Percentiles rank a stretch among this genome's conserved stretches.
Evolutionary conservation across 2,888 invertebrate species (phyloP).

Genomic region (Melinaea marsaeus): DNA sequence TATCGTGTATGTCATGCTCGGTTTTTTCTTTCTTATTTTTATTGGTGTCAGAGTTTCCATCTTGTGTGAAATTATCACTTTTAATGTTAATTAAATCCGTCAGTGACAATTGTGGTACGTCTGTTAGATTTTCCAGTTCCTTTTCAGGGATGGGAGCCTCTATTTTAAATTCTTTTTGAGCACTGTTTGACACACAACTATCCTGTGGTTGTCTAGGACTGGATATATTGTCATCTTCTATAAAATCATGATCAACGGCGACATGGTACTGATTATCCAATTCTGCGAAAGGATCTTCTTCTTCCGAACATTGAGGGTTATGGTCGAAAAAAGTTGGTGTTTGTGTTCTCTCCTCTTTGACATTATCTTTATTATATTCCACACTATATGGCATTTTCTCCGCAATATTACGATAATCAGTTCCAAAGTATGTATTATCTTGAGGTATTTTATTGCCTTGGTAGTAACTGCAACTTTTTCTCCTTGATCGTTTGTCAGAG

Average conservation of each 20-base stretch:
- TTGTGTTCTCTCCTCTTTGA: slow-evolving; percentile 8
- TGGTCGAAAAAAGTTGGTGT: slow-evolving; percentile 55
- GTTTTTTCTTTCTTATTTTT: slow-evolving; percentile 29
- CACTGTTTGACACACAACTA: slow-evolving; percentile 14
- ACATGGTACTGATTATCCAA: slow-evolving; percentile 71
- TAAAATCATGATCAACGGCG: slow-evolving; percentile 66
- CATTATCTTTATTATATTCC: slow-evolving; percentile 32
- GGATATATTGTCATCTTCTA: slow-evolving; percentile 50
- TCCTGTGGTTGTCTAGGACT: slow-evolving; percentile 30
- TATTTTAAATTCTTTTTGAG: slow-evolving; percentile 41
- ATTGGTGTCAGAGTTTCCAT: background rate
- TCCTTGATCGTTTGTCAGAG: slow-evolving; percentile 47
- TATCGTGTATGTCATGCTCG: slow-evolving; percentile 35
- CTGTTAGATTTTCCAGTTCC: background rate
- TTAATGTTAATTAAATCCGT: slow-evolving; percentile 3
- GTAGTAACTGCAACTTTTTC: slow-evolving; percentile 36
- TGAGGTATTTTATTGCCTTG: slow-evolving; percentile 33
- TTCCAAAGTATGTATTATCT: slow-evolving; percentile 19
- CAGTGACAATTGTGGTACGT: background rate
- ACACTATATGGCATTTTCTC: slow-evolving; percentile 14
- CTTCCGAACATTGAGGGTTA: slow-evolving; percentile 53
- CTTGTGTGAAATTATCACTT: background rate
- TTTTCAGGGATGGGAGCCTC: slow-evolving; percentile 20
- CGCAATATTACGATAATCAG: too few species aligned
- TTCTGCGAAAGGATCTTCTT: slow-evolving; percentile 68